Evolutionary conservation across 2,888 invertebrate species (phyloP).

Genomic region (Epirrhoe tristata): DNA sequence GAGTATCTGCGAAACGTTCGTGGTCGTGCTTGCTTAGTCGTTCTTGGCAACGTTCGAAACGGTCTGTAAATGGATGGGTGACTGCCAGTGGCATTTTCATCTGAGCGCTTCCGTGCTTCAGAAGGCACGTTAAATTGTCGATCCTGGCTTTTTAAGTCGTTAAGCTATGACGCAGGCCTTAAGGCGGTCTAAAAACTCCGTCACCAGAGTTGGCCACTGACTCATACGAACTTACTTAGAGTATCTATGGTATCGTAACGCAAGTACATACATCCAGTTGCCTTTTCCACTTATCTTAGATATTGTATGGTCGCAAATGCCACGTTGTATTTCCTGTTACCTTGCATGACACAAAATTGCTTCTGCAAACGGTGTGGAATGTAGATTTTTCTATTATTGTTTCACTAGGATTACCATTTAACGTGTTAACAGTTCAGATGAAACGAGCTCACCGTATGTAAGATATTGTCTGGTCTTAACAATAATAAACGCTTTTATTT

Average conservation of each 20-base stretch:
- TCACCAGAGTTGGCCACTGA: too few species aligned
- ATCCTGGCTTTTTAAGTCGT: too few species aligned
- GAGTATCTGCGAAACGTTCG: too few species aligned
- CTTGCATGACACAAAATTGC: constrained; percentile 77
- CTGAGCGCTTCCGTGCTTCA: too few species aligned
- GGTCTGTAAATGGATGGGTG: too few species aligned
- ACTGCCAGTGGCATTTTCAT: too few species aligned
- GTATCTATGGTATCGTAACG: background rate
- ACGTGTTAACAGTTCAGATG: constrained; percentile 38
- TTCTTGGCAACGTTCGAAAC: too few species aligned
- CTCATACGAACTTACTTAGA: too few species aligned
- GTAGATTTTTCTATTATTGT: constrained; percentile 78
- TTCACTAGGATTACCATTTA: constrained; percentile 55
- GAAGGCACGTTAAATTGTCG: too few species aligned
- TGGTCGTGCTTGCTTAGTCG: too few species aligned
- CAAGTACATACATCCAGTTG: background rate
- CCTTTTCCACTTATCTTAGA: constrained; percentile 18
- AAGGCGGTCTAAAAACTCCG: too few species aligned
- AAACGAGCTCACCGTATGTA: constrained; percentile 30
- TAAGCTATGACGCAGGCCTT: too few species aligned
- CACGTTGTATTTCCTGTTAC: constrained; percentile 69
- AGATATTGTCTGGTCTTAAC: constrained; percentile 33
- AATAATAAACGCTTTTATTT: constrained; percentile 4
- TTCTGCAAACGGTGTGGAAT: constrained; percentile 75
- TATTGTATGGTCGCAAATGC: constrained; percentile 58